Evolutionary conservation across 2,113 vertebrate genomes (phyloP), one percentile per base, ranked within the genome.

Genomic region (Falcunculus frontatus): DNA sequence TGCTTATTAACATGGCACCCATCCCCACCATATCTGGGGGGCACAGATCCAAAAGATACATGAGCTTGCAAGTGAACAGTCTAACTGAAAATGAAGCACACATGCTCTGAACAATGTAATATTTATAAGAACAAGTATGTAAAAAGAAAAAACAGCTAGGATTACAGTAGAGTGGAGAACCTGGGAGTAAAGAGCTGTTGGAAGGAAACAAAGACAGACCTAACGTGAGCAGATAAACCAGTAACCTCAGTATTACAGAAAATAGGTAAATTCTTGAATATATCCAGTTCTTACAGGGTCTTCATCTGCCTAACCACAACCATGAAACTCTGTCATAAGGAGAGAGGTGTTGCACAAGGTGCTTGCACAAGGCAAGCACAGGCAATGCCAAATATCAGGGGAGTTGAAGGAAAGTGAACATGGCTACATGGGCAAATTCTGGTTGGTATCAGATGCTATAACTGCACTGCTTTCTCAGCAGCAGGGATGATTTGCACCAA

Each of bases 391-490:
- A 50, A 11, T 10, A 30, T 27, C 21, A 29, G 25, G 8, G 30
- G 6, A 3, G 6, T 4, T 33, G 18, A 69, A 42, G 44, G 5
- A 63, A 56, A n/a, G 16, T 23, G 11, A 84, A 75, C 26, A 33
- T 1, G 18, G 27, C 20, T 57, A 13, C 27, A 46, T 1, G 14
- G 26, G 11, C 37, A 65, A 60, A 46, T 63, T 56, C 39, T 18
- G 33, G 14, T 10, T 49, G 32, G 21, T 32, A 42, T 41, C 35
- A 35, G 52, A 22, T 13, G 3, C 33, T 21, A 39, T 0, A 2
- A 63, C 53, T 47, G 14, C 0, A 0, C 59, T 44, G 68, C 56
- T 70, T 27, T 59, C 33, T 56, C 4, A 1, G 55, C 50, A 53
- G 67, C 4, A 1, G 56, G 13, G 85, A 67, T 15, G 8, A 46